Evolutionary conservation across 1,140 invertebrate genomes (phyloP), one percentile per base, ranked within the genome.

Genomic region (Leguminivora glycinivorella): DNA sequence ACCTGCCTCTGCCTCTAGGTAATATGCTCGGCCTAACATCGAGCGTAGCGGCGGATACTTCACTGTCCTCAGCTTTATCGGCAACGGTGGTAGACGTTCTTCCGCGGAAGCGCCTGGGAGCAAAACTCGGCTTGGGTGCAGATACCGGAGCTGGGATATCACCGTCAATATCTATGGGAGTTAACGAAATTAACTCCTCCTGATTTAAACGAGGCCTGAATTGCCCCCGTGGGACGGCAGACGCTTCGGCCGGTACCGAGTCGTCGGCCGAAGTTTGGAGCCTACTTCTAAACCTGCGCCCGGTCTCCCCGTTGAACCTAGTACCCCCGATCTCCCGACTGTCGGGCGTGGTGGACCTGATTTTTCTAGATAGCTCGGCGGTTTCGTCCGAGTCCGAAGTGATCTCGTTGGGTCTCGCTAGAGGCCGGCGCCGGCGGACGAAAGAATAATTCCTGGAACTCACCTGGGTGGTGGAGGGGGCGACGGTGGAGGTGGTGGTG

Each of bases 391-490:
- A 84, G 72, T 91, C 89, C 70, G 80, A 78, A 68, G 82, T 79
- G 79, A 91, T 87, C 79, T 92, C 81, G 79, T 93, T 92, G 56
- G 87, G 84, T 74, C 84, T 85, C 47, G 89, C 78, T 70, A 92
- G 67, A 52, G 89, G 86, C 67, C 86, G 85, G 69, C 90, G 89
- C 69, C 90, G 88, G 56, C 85, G 87, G 71, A 91, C 77, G 73
- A 89, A 91, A 84, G 85, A 80, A 85, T 92, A 92, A 84, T 89
- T 92, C 88, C 88, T 92, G 85, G 83, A 84, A 92, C 92, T 93
- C 83, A 92, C 92, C 92, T 92, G 88, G 71, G 85, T 84, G 72
- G 87, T 84, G 67, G 87, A 84, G 2, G 84, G 78, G 31, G 87
- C 84, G 14, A 89, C 79, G 67, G 88, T 72, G 71, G 92, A 86